Evolutionary conservation across 2,888 invertebrate genomes (phyloP).

Genomic region (Toxonevra muliebris): DNA sequence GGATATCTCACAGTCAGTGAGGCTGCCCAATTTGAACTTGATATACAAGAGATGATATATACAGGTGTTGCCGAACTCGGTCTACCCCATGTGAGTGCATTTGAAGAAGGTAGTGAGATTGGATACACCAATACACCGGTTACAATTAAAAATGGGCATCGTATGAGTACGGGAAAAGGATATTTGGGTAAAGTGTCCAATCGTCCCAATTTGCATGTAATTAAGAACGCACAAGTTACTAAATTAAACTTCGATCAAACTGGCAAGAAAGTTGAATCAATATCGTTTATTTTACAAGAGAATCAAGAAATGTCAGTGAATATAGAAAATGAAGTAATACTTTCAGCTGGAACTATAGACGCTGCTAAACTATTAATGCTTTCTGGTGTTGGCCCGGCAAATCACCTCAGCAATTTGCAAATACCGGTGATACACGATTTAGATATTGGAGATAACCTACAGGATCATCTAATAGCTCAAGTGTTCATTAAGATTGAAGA

Average conservation of each 20-base stretch:
- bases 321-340: slow-evolving; percentile 46
- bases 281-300: slow-evolving; percentile 67
- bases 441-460: slow-evolving; percentile 75
- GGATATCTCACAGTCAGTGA: slow-evolving; percentile 63
- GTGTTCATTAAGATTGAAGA: slow-evolving; percentile 59
- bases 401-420: slow-evolving; percentile 40
- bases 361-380: slow-evolving; percentile 53
- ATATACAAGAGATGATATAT: slow-evolving; percentile 51
- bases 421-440: slow-evolving; percentile 47
- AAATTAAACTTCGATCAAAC: slow-evolving; percentile 66
- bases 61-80: slow-evolving; percentile 66
- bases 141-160: slow-evolving; percentile 70
- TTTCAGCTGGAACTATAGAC: slow-evolving; percentile 51
- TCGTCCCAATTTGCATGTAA: slow-evolving; percentile 68
- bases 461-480: slow-evolving; percentile 76
- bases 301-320: slow-evolving; percentile 37
- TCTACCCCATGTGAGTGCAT: slow-evolving; percentile 53
- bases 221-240: slow-evolving; percentile 68
- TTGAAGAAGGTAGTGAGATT: slow-evolving; percentile 61
- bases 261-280: slow-evolving; percentile 64
- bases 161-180: slow-evolving; percentile 78
- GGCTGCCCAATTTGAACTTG: slow-evolving; percentile 47
- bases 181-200: slow-evolving; percentile 69
- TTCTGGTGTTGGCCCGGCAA: slow-evolving; percentile 51
- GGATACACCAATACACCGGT: slow-evolving; percentile 67